These are phyloP conservation scores for Scotopteryx bipunctaria DNA, from an alignment of 2,888 invertebrate species.

Conservation along the genomic window DNA sequence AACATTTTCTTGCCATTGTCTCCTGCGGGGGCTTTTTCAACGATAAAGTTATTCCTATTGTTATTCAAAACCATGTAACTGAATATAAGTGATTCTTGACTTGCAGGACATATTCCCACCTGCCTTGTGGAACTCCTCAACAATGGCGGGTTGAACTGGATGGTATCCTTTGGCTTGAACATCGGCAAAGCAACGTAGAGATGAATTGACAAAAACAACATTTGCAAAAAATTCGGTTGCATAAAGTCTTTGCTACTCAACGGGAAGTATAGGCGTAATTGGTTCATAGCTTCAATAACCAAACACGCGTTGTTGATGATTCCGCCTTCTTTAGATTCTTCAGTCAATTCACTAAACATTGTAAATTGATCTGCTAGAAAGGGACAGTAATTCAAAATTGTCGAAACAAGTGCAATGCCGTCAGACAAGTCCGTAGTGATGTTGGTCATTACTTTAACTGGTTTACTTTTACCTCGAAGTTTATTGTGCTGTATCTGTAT, in stretches of 20 bases:
- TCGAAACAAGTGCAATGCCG: constrained; percentile 80
- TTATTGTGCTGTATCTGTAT: constrained; percentile 54
- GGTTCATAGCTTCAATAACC: constrained; percentile 79
- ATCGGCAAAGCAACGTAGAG: constrained; percentile 82
- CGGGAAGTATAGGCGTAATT: constrained; percentile 81
- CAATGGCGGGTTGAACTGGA: constrained; percentile 74
- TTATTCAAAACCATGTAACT: constrained; percentile 63
- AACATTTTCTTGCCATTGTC: constrained; percentile 69
- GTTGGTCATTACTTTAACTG: constrained; percentile 62
- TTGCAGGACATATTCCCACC: constrained; percentile 65
- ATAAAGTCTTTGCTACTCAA: constrained; percentile 78
- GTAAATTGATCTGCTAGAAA: constrained; percentile 77
- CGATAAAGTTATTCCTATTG: constrained; percentile 57
- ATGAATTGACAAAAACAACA: constrained; percentile 82
- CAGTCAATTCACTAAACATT: constrained; percentile 66
- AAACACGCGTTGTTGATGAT: constrained; percentile 83
- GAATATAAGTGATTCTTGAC: constrained; percentile 67
- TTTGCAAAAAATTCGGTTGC: constrained; percentile 80
- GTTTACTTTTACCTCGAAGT: constrained; percentile 46
- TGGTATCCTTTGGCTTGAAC: constrained; percentile 68
- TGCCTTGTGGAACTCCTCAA: constrained; percentile 65
- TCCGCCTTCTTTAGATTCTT: constrained; percentile 55
- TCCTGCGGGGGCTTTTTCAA: constrained; percentile 60
- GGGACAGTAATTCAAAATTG: constrained; percentile 83
- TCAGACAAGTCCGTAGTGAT: constrained; percentile 81